Conservation (phyloP, 2,113 vertebrate genomes). For the Glaucomys volans region DNA sequence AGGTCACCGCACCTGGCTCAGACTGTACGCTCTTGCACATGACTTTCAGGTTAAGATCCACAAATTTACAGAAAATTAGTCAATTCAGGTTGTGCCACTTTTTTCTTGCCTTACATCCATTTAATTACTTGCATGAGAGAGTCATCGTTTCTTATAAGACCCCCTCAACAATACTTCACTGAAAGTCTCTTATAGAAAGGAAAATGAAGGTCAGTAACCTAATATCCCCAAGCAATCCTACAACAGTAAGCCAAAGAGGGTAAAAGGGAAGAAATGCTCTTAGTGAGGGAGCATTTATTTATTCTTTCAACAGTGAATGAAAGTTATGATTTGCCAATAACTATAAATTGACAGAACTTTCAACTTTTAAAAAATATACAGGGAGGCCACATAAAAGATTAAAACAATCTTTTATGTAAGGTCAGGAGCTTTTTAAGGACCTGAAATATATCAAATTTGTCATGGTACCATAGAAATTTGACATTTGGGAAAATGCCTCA, state of each 20-base stretch:
- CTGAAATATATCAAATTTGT: not conserved
- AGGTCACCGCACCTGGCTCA: too few species aligned
- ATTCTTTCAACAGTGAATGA: slow-evolving; percentile 67
- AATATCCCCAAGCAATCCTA: slow-evolving; percentile 71
- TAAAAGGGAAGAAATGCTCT: slow-evolving; percentile 60
- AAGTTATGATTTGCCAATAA: slow-evolving; percentile 65
- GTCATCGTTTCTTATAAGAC: slow-evolving; percentile 48
- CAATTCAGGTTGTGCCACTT: slow-evolving; percentile 32
- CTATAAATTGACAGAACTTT: slow-evolving; percentile 30
- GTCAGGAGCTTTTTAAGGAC: slow-evolving; percentile 6
- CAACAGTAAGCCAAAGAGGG: slow-evolving; percentile 54
- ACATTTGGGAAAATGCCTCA: not conserved
- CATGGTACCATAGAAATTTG: not conserved
- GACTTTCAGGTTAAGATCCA: not conserved
- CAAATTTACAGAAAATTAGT: slow-evolving; percentile 53
- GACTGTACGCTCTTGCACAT: not conserved
- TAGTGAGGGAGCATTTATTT: not conserved
- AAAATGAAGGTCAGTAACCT: slow-evolving; percentile 76
- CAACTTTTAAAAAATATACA: slow-evolving; percentile 31
- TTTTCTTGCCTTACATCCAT: slow-evolving; percentile 53
- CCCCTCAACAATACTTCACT: slow-evolving; percentile 61
- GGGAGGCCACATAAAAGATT: slow-evolving; percentile 2
- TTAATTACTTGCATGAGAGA: slow-evolving; percentile 70
- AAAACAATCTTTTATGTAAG: not conserved
- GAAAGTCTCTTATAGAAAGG: slow-evolving; percentile 67